phyloP scores from a whole-genome alignment of 2,113 vertebrate species.

The Sula dactylatra region DNA sequence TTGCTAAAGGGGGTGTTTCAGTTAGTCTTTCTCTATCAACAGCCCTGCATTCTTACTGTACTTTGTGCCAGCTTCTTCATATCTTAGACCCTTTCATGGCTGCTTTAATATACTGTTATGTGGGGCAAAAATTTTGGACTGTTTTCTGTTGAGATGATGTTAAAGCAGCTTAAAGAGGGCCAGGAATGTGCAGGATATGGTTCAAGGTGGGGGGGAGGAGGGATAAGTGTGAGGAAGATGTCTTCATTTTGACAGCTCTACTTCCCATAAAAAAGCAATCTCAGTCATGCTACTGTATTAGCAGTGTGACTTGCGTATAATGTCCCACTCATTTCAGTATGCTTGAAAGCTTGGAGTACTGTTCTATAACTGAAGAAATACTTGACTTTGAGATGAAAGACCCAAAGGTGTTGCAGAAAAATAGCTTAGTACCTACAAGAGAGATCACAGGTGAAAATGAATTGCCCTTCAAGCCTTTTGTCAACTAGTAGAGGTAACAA shows the following conservation, averaged over 20 bases:
- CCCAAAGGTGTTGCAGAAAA: neutral
- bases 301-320: neutral
- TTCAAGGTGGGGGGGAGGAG: neutral
- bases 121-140: neutral
- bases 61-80: neutral
- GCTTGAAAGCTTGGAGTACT: neutral
- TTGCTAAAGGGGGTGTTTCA: rapidly evolving
- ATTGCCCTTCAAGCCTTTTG: neutral
- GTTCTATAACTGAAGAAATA: neutral
- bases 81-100: neutral
- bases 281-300: neutral
- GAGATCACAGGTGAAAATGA: neutral
- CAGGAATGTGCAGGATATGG: neutral
- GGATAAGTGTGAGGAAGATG: neutral
- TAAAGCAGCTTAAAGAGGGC: neutral
- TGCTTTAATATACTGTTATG: neutral
- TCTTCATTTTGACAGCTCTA: neutral
- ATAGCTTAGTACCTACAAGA: neutral
- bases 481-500: neutral
- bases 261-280: neutral
- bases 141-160: neutral
- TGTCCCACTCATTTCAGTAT: neutral
- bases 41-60: neutral
- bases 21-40: neutral
- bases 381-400: neutral